These are phyloP conservation scores for Mus pahari DNA, from an alignment of 2,113 vertebrate species.

Conservation along the genomic window DNA sequence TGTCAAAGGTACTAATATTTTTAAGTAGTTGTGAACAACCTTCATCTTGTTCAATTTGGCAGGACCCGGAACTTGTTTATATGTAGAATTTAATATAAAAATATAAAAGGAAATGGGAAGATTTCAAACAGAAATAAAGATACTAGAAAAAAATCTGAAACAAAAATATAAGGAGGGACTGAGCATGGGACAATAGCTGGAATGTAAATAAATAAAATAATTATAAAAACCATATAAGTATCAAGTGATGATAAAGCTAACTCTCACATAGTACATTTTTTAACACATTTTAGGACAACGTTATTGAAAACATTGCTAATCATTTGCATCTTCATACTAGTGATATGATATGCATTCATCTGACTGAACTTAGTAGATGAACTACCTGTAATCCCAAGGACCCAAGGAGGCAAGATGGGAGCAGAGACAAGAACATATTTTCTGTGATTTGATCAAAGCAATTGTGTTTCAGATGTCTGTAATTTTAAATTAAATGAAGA, in stretches of 20 bases:
- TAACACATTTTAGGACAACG: not conserved
- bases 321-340: constrained; percentile 17
- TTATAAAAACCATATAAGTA: not conserved
- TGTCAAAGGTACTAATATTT: not conserved
- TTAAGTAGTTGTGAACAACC: not conserved
- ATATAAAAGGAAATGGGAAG: not conserved
- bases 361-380: not conserved
- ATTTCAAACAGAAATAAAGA: constrained; percentile 2
- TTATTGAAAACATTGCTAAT: constrained; percentile 9
- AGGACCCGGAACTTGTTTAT: not conserved
- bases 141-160: not conserved
- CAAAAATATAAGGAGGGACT: not conserved
- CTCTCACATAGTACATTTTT: not conserved
- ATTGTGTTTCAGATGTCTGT: not conserved
- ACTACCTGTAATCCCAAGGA: not conserved
- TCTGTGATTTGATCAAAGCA: not conserved
- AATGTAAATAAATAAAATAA: too few relatives aligned
- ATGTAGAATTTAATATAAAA: constrained; percentile 7
- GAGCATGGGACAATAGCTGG: too few relatives aligned
- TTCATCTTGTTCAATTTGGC: not conserved
- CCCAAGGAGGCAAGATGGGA: not conserved
- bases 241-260: not conserved
- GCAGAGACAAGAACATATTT: not conserved
- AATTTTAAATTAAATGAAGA: constrained; percentile 18
- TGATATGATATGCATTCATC: not conserved